A percentile compares a stretch with the other conserved stretches of the same genome.
phyloP scores from a whole-genome alignment of 1,140 invertebrate species.

The Piezodorus guildinii region DNA sequence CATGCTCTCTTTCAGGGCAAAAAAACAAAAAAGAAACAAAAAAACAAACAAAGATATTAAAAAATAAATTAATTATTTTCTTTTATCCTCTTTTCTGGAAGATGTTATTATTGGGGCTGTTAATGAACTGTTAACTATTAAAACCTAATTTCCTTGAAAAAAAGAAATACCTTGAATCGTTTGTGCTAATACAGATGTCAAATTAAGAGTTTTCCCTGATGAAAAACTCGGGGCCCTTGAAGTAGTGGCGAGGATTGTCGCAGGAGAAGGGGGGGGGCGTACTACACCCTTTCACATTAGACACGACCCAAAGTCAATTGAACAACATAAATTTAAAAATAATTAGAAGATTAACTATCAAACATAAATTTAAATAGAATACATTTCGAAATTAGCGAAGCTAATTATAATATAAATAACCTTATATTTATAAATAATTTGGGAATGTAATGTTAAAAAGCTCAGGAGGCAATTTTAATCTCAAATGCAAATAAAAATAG shows the following conservation, averaged over 20 bases:
- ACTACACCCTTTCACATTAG: slow-evolving; percentile 17
- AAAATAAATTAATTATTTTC: neutral
- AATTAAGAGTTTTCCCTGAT: slow-evolving; percentile 31
- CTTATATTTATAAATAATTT: too few species aligned
- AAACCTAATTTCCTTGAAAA: slow-evolving; percentile 6
- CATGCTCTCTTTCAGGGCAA: neutral
- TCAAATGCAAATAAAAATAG: too few species aligned
- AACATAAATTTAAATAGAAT: too few species aligned
- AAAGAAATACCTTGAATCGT: slow-evolving; percentile 35
- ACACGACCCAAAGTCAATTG: slow-evolving; percentile 4
- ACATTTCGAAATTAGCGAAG: too few species aligned
- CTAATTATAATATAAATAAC: too few species aligned
- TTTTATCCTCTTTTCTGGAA: slow-evolving; percentile 4
- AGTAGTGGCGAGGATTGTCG: slow-evolving; percentile 25
- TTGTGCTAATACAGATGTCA: slow-evolving; percentile 36
- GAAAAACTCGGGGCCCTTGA: slow-evolving; percentile 24
- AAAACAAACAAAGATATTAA: neutral
- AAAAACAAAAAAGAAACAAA: neutral
- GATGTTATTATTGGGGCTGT: neutral
- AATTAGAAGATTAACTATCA: too few species aligned
- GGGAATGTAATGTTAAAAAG: too few species aligned
- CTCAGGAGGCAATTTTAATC: too few species aligned
- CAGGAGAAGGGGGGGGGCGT: slow-evolving; percentile 29
- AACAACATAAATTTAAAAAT: slow-evolving; percentile 8
- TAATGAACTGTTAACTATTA: slow-evolving; percentile 10